Base-by-base conservation (phyloP, 1,140 invertebrate genomes). In the Formica selysi region DNA sequence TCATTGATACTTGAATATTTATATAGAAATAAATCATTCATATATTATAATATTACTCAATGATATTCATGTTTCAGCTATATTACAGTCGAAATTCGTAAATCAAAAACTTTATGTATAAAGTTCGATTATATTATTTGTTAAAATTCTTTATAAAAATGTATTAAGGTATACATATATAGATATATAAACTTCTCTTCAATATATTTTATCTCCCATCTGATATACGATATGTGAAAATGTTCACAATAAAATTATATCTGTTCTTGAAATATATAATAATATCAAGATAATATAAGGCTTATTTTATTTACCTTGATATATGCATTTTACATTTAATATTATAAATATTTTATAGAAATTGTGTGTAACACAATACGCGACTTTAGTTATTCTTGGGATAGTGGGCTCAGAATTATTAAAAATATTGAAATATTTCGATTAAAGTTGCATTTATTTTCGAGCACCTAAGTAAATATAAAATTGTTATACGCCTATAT, bases 391-490 rank as follows among this genome's bases (percentile, higher is more conserved):
- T 51, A 79, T 1, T 22, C 26, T 71, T 36, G 41, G 26, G 48
- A 29, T 10, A 64, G 19, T 16, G 26, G 68, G 41, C 10, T 62
- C 54, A 61, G 38, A 70, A 65, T 19, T 48, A 79, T 5, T 44
- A 78, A 86, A 61, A 80, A 74, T 13, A 41, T 41, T 36, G n/a
- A 80, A 57, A 74, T 87, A 76, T 80, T 80, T 89, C 89, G 76
- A 90, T 94, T 93, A 79, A 91, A 85, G 92, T 92, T 91, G 89
- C 90, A 91, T 94, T 94, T 94, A 94, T 94, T 94, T 93, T 93
- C 91, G 92, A 94, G 93, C 93, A 94, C 92, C 94, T 94, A 94
- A 92, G 90, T 94, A 92, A 92, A 94, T 94, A 95, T 94, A 95
- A 95, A 94, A 95, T 92, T 90, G 91, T 93, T 89, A 91, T 94